Evolutionary conservation across 2,113 vertebrate genomes (phyloP).

Genomic region (Murina feae): DNA sequence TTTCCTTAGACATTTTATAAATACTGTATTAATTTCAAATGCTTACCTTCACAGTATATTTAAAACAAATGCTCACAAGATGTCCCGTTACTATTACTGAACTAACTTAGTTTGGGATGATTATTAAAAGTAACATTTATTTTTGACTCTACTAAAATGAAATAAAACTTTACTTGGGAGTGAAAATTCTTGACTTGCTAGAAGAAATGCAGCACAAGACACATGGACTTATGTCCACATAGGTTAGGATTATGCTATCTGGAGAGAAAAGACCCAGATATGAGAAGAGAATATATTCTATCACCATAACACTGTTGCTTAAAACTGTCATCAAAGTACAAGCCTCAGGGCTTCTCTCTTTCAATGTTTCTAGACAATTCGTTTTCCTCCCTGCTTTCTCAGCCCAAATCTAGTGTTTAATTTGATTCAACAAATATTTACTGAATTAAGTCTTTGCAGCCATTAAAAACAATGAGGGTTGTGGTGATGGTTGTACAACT

Average conservation of each 20-base stretch:
- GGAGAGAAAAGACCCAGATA: not conserved
- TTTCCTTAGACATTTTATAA: constrained; percentile 46
- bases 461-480: not conserved
- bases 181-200: not conserved
- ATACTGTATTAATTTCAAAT: constrained; percentile 54
- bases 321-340: not conserved
- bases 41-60: constrained; percentile 26
- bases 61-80: constrained; percentile 36
- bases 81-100: not conserved
- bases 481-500: not conserved
- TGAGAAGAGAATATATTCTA: not conserved
- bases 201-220: not conserved
- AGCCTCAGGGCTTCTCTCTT: not conserved
- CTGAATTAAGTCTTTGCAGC: not conserved
- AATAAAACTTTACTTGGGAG: constrained; percentile 19
- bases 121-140: constrained; percentile 20
- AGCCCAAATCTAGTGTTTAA: not conserved
- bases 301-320: not conserved
- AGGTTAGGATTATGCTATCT: not conserved
- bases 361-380: constrained; percentile 5
- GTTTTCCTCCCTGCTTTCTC: not conserved
- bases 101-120: not conserved
- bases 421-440: not conserved
- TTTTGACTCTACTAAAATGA: constrained; percentile 33
- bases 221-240: not conserved